Conservation (phyloP, 2,888 invertebrate species). For the Iselma pallidipennis region DNA sequence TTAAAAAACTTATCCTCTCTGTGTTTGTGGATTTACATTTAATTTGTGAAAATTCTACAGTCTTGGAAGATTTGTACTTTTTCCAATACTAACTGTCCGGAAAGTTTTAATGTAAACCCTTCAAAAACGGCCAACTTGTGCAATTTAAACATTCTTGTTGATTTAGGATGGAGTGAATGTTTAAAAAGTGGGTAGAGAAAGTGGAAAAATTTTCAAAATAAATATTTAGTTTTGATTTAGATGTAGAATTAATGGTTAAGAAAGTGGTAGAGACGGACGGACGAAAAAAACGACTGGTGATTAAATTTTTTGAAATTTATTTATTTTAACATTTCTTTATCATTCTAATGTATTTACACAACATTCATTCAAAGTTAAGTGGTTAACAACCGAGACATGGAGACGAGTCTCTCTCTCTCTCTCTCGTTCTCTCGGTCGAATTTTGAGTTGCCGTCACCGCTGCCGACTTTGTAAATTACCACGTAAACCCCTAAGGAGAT, state of each 20-base stretch:
- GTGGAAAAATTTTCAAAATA: neutral
- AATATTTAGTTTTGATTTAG: neutral
- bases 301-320: constrained; percentile 40
- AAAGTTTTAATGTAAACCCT: too few species aligned
- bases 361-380: constrained; percentile 43
- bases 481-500: neutral
- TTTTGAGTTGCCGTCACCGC: neutral
- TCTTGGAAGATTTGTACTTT: neutral
- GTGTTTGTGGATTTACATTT: neutral
- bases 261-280: too few species aligned
- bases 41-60: neutral
- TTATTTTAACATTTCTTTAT: constrained; percentile 51
- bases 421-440: too few species aligned
- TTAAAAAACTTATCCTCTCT: neutral
- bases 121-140: neutral
- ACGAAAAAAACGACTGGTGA: neutral
- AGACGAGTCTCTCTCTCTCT: neutral
- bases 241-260: neutral
- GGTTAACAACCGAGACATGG: neutral
- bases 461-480: neutral
- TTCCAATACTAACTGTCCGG: too few species aligned
- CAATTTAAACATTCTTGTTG: neutral
- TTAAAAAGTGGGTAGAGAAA: neutral
- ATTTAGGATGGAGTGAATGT: neutral
- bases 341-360: constrained; percentile 53